These are phyloP conservation scores for Oryctolagus cuniculus DNA, from an alignment of 2,113 vertebrate species.

Conservation along the genomic window mOryCun1.1 NC_091445.1:16860501-16861000, in stretches of 20 bases:
- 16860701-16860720: background rate
- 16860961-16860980: too few species aligned
- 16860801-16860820: background rate
- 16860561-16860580: background rate
- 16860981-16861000: too few species aligned
- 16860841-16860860: background rate
- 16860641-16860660: background rate
- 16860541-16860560: too few species aligned
- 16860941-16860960: too few species aligned
- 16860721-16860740: background rate
- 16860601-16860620: background rate
- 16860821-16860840: slow-evolving; percentile 32
- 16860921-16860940: too few species aligned
- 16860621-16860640: background rate
- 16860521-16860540: too few species aligned
- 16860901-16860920: background rate
- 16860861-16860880: background rate
- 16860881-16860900: background rate
- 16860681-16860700: background rate
- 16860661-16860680: background rate
- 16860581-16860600: background rate
- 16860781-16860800: slow-evolving; percentile 22
- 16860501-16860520: too few species aligned
- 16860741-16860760: background rate
- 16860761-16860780: background rate